Percentiles rank a stretch among this genome's conserved stretches.
These are phyloP conservation scores for Brevimyrus niger DNA, from an alignment of 2,113 vertebrate species.

Conservation along the genomic window DNA sequence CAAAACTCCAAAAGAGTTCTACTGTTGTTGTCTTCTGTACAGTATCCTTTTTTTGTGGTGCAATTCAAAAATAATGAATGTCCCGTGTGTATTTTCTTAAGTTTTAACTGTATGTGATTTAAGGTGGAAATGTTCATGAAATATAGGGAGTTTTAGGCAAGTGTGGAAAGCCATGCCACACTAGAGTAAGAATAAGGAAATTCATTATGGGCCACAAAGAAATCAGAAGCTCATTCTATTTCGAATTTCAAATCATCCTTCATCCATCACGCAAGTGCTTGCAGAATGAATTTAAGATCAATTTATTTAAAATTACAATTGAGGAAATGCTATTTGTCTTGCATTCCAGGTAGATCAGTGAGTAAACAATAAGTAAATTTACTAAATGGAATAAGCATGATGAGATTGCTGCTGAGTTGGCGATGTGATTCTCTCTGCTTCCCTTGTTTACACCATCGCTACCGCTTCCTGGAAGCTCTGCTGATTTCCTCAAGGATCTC, in stretches of 20 bases:
- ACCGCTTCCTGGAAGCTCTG: neutral
- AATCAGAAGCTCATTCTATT: neutral
- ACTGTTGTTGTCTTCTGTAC: neutral
- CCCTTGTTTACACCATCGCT: neutral
- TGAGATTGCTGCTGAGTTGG: neutral
- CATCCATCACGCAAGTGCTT: neutral
- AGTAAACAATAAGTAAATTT: neutral
- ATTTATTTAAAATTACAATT: neutral
- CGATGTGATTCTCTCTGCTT: neutral
- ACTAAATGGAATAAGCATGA: neutral
- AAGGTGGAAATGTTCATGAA: neutral
- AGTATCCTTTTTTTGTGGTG: neutral
- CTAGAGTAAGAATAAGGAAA: neutral
- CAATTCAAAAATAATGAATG: neutral
- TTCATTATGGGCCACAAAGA: neutral
- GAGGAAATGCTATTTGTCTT: neutral
- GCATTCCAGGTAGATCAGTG: neutral
- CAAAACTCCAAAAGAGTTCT: neutral
- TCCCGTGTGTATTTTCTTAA: neutral
- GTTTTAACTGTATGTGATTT: neutral
- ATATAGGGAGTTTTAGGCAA: neutral
- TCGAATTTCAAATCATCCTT: neutral
- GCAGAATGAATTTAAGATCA: neutral
- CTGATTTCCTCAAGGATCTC: neutral
- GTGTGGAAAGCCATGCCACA: neutral